Evolutionary conservation across 2,113 vertebrate species (phyloP).

Genomic region (Craseonycteris thonglongyai): DNA sequence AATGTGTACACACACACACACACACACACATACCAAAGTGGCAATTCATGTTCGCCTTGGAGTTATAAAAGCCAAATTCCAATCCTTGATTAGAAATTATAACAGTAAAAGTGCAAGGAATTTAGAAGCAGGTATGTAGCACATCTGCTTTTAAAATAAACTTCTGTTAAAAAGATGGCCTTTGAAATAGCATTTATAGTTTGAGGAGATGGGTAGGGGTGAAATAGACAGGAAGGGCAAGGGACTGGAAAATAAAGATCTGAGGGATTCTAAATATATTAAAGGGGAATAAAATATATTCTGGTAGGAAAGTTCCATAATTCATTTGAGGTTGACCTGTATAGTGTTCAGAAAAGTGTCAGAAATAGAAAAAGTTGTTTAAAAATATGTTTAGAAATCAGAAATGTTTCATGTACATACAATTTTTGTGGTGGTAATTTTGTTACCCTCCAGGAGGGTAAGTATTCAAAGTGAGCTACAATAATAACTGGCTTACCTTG

Average conservation of each 20-base stretch:
- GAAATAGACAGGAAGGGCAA: neutral
- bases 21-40: neutral
- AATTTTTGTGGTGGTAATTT: neutral
- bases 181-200: neutral
- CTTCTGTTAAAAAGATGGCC: neutral
- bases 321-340: neutral
- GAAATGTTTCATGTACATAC: neutral
- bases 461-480: neutral
- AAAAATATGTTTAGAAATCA: constrained; percentile 6
- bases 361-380: neutral
- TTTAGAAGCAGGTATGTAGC: neutral
- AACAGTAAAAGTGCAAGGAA: neutral
- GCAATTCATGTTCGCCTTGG: neutral
- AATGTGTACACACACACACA: neutral
- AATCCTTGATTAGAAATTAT: neutral
- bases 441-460: neutral
- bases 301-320: neutral
- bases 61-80: neutral
- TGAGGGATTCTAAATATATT: neutral
- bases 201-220: neutral
- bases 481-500: neutral
- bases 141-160: neutral
- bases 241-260: neutral
- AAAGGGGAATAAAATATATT: neutral
- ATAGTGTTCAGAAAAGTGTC: neutral